These are phyloP conservation scores for Melinaea marsaeus DNA, from an alignment of 2,888 invertebrate species.

Conservation along the genomic window DNA sequence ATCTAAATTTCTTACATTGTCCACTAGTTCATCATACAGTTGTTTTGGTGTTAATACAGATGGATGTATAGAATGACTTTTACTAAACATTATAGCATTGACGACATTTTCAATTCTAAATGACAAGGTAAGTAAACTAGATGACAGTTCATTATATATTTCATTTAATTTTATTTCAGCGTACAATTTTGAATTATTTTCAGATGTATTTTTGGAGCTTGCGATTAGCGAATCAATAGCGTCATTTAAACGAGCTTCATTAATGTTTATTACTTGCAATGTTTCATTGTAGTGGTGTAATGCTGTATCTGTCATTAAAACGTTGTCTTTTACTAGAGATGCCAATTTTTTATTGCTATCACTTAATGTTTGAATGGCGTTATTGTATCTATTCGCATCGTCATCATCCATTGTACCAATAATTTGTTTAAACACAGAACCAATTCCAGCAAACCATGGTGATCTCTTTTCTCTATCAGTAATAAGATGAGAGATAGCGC, in stretches of 20 bases:
- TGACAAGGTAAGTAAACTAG: slow-evolving; percentile 25
- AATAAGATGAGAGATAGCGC: slow-evolving; percentile 17
- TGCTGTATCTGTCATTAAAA: slow-evolving; percentile 23
- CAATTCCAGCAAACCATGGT: slow-evolving; percentile 33
- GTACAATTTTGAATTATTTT: slow-evolving; percentile 8
- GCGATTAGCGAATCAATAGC: slow-evolving; percentile 16
- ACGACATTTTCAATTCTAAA: slow-evolving; percentile 29
- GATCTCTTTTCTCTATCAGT: slow-evolving; percentile 23
- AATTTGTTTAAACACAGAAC: slow-evolving; percentile 35
- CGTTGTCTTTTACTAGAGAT: slow-evolving; percentile 30
- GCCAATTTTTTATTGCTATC: slow-evolving; percentile 21
- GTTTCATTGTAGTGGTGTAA: slow-evolving; percentile 16
- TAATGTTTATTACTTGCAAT: slow-evolving; percentile 17
- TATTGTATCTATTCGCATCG: slow-evolving; percentile 35
- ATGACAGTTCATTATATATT: slow-evolving; percentile 18
- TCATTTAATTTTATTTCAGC: slow-evolving; percentile 2
- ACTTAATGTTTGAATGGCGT: slow-evolving; percentile 31
- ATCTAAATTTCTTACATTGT: slow-evolving; percentile 15
- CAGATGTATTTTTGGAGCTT: neutral
- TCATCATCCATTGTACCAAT: slow-evolving; percentile 37
- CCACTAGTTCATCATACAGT: slow-evolving; percentile 18
- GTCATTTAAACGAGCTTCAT: slow-evolving; percentile 18
- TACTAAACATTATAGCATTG: slow-evolving; percentile 23
- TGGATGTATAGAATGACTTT: slow-evolving; percentile 30
- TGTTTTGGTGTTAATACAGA: slow-evolving; percentile 29